Percentiles rank a stretch among this genome's conserved stretches.
Conservation (phyloP, 2,113 vertebrate genomes). For the Setophaga petechia region DNA sequence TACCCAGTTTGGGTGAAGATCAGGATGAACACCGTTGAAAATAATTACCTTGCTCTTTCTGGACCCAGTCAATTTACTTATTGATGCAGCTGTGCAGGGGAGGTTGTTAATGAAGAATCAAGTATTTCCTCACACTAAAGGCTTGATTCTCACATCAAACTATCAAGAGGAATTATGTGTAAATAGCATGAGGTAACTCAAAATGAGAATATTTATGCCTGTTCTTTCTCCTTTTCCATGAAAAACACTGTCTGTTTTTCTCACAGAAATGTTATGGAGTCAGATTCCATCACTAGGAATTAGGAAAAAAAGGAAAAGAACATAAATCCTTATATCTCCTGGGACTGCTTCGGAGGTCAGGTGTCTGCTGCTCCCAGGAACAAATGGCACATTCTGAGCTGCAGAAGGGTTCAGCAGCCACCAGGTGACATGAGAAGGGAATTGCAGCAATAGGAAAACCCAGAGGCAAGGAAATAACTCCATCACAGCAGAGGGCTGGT, state of each 20-base stretch:
- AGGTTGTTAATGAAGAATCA: not conserved
- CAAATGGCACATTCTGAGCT: not conserved
- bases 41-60: not conserved
- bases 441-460: not conserved
- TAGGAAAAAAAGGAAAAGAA: not conserved
- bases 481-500: accelerated
- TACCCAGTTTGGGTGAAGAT: not conserved
- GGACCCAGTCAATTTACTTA: not conserved
- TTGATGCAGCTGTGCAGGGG: not conserved
- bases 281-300: not conserved
- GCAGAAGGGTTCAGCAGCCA: conserved; percentile 29
- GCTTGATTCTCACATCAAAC: not conserved
- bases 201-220: not conserved
- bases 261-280: not conserved
- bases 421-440: conserved; percentile 57
- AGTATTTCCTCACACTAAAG: not conserved
- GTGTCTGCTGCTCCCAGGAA: not conserved
- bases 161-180: not conserved
- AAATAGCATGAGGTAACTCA: not conserved
- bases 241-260: not conserved
- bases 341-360: not conserved
- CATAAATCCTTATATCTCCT: not conserved
- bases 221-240: not conserved
- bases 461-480: not conserved
- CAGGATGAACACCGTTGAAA: not conserved